These are phyloP conservation scores for Psephotus haematonotus DNA, from an alignment of 2,113 vertebrate species.

Conservation along the genomic window DNA sequence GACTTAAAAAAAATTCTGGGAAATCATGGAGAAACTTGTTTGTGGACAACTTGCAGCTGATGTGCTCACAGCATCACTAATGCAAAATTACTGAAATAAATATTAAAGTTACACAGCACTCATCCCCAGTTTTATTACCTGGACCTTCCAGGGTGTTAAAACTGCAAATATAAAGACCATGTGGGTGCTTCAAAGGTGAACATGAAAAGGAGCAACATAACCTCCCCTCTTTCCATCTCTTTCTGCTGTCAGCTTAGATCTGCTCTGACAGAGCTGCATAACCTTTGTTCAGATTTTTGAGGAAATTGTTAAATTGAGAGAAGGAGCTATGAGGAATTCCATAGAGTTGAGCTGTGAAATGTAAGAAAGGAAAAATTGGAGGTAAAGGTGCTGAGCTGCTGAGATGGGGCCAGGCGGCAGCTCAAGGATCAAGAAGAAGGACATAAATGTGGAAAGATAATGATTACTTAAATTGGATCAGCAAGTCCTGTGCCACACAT, in stretches of 20 bases:
- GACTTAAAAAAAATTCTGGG: neutral
- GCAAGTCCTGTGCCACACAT: neutral
- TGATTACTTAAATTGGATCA: neutral
- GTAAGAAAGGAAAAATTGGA: neutral
- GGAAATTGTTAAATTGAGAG: fast-evolving
- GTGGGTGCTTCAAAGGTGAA: neutral
- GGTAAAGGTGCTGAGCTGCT: neutral
- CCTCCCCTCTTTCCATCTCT: neutral
- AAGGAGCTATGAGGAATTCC: neutral
- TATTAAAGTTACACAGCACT: neutral
- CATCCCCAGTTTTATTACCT: neutral
- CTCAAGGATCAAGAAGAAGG: neutral
- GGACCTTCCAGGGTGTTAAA: neutral
- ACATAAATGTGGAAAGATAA: neutral
- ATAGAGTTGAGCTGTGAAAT: neutral
- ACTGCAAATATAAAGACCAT: neutral
- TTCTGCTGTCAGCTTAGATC: neutral
- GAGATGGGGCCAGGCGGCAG: neutral
- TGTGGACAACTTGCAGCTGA: neutral
- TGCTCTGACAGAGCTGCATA: neutral
- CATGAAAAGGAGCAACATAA: neutral
- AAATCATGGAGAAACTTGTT: neutral
- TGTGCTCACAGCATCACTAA: neutral
- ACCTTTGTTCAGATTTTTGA: neutral
- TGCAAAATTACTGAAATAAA: neutral